Conservation (phyloP, 2,113 vertebrate species). For the Heterotis niloticus region DNA sequence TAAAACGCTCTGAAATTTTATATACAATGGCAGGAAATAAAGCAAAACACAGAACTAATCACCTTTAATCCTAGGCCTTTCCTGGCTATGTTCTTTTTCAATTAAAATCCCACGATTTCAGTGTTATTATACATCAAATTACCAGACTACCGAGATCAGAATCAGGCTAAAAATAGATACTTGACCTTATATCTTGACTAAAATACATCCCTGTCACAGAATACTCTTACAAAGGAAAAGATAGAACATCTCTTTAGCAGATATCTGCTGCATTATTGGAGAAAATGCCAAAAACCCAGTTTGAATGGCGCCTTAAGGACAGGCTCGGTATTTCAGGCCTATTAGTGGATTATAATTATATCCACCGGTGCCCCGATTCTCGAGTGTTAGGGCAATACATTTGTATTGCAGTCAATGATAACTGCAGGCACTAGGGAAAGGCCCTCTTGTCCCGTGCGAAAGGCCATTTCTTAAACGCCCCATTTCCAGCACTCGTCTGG, state of each 20-base stretch:
- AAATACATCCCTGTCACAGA: not conserved
- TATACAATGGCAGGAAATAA: not conserved
- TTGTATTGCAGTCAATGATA: conserved; percentile 25
- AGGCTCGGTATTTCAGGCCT: conserved; percentile 33
- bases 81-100: not conserved
- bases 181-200: not conserved
- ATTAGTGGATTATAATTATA: conserved; percentile 25
- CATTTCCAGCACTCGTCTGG: conserved; percentile 48
- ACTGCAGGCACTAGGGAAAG: conserved; percentile 9
- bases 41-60: not conserved
- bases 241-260: not conserved
- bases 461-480: conserved; percentile 65
- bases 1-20: not conserved
- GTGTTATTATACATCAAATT: not conserved
- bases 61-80: not conserved
- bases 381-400: not conserved
- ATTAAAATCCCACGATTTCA: not conserved
- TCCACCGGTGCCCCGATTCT: not conserved
- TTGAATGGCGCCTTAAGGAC: conserved; percentile 25
- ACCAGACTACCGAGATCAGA: not conserved
- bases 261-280: not conserved
- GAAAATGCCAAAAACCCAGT: not conserved
- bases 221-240: not conserved
- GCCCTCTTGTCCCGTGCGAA: conserved; percentile 45
- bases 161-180: not conserved